Conservation (phyloP, 2,888 invertebrate genomes). For the Drosophila nigritarsus region DNA sequence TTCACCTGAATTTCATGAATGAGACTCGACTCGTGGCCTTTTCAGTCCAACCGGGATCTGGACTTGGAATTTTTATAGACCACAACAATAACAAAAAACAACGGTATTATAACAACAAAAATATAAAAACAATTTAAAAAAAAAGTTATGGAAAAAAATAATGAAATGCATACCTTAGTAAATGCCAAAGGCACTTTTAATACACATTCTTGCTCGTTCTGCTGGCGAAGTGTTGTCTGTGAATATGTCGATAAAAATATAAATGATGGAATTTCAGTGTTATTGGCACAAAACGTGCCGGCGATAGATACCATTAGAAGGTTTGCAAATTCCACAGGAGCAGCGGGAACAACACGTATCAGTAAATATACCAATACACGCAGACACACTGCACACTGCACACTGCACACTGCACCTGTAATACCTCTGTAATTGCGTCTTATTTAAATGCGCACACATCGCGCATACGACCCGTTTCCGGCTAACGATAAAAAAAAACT, state of each 20-base stretch:
- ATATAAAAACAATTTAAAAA: constrained; percentile 19
- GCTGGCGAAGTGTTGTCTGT: constrained; percentile 9
- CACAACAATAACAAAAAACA: constrained; percentile 36
- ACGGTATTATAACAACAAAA: constrained; percentile 16
- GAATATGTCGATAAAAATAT: not conserved
- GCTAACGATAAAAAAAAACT: constrained; percentile 55
- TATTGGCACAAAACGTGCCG: constrained; percentile 41
- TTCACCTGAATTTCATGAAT: constrained; percentile 68
- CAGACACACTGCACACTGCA: constrained; percentile 17
- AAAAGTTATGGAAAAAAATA: constrained; percentile 7
- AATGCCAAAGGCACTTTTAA: constrained; percentile 57
- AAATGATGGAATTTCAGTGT: constrained; percentile 20
- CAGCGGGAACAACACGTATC: constrained; percentile 39
- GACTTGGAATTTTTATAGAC: constrained; percentile 35
- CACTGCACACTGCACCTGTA: not conserved
- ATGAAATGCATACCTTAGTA: constrained; percentile 58
- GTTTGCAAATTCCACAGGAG: constrained; percentile 15
- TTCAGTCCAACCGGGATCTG: constrained; percentile 20
- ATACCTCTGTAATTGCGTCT: constrained; percentile 57
- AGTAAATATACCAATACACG: constrained; percentile 6
- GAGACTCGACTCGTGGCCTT: constrained; percentile 26
- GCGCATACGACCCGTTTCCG: constrained; percentile 73
- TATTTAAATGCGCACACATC: constrained; percentile 50
- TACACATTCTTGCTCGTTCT: constrained; percentile 56
- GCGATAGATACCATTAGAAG: constrained; percentile 59